Base-by-base conservation (phyloP, 2,113 vertebrate genomes). In the Bagarius yarrelli region DNA sequence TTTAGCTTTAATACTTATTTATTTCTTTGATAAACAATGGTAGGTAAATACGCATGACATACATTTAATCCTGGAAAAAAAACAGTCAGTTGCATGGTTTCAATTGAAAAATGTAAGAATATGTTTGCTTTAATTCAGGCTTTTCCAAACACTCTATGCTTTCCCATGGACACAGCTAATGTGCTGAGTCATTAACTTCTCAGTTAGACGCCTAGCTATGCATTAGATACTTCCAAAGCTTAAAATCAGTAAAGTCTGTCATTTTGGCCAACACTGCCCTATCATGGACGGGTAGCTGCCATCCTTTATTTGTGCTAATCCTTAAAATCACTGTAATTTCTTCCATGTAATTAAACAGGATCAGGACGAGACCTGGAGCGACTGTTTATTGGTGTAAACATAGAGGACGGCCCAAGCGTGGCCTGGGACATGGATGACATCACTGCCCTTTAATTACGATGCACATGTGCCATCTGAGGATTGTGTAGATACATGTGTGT, bases 371-470 rank as follows among this genome's bases (percentile, higher is more conserved):
- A 86, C 89, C 88, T 83, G 57, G 79, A 88, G 87, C 84, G 83
- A 89, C 77, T 81, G 59, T 90, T 90, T 88, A 91, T 86, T 86
- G 83, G 85, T 80, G 86, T 27, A 60, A 86, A 83, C 78, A 72
- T 78, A 83, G 79, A 85, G 87, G 87, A 87, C 81, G 64, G 83
- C 81, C 87, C 76, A 85, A 85, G 88, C 86, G 86, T 85, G 88
- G 85, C 91, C 81, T 87, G 83, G 86, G 87, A 86, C 87, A 85
- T 83, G 50, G 75, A 82, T 92, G 91, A 93, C 91, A 92, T 92
- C 90, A 93, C 83, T 79, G 81, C 74, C 73, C 85, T 91, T 86
- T 92, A 93, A 92, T 92, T 92, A 93, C 87, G 88, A 88, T 78
- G 84, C 73, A 61, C 91, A 89, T 85, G 85, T 91, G 90, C 87